A percentile compares a stretch with the other conserved stretches of the same genome.
Evolutionary conservation across 2,113 vertebrate genomes (phyloP).

Genomic region (Xenopus laevis): DNA sequence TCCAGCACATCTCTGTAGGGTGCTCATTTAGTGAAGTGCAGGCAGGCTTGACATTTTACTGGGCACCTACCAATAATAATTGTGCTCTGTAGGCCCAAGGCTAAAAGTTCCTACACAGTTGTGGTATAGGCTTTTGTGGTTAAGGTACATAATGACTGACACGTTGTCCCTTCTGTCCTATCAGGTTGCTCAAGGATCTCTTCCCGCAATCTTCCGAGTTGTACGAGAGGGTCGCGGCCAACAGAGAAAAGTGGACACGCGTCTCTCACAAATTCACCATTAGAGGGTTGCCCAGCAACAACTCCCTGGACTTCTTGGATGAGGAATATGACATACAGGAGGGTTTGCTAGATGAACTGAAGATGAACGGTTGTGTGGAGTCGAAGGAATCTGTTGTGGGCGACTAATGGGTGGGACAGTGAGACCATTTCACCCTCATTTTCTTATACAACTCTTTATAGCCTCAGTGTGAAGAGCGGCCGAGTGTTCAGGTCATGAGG

Average conservation of each 20-base stretch:
- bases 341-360: slow-evolving; percentile 65
- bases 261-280: slow-evolving; percentile 96
- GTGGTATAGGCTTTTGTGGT: too few species aligned
- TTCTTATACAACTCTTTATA: neutral
- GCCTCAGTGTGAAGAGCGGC: neutral
- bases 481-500: neutral
- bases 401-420: neutral
- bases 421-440: neutral
- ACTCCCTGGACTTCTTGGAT: slow-evolving; percentile 94
- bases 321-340: slow-evolving; percentile 89
- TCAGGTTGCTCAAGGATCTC: slow-evolving; percentile 86
- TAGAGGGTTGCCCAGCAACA: slow-evolving; percentile 92
- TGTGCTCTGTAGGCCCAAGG: too few species aligned
- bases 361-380: slow-evolving; percentile 84
- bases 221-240: slow-evolving; percentile 86
- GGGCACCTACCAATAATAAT: too few species aligned
- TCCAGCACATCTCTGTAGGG: too few species aligned
- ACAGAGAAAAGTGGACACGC: slow-evolving; percentile 93
- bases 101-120: too few species aligned
- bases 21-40: too few species aligned
- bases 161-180: neutral
- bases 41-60: too few species aligned
- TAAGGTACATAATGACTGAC: too few species aligned
- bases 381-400: slow-evolving; percentile 45
- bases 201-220: slow-evolving; percentile 81